Base-by-base conservation (phyloP, 2,888 invertebrate genomes). In the Dusona sp. region DNA sequence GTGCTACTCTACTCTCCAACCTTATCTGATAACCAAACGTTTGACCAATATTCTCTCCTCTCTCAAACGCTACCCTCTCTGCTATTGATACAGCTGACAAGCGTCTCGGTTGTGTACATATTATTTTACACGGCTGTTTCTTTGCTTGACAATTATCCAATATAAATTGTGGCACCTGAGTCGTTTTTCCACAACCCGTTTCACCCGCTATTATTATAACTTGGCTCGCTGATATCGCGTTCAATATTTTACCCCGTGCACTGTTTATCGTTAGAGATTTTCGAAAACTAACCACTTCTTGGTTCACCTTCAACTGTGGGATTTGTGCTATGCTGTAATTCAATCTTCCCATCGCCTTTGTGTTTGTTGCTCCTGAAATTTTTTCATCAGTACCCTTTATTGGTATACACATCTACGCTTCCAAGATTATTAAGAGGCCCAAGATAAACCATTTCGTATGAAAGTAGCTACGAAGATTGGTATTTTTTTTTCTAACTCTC, bases 171-270 rank as follows among this genome's bases (percentile, higher is more conserved):
- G 99, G 99, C 61, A 99, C 96, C 95, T 99, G 99, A 0, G 99
- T 99, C 0, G 99, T 98, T 95, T 99, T 99, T 0, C 99, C 99
- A 79, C 97, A 98, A 0, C 99, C 99, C 0, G 99, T 99, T 90
- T 98, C 98, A 0, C 97, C 97, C 6, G 96, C 96, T 33, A 98
- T 96, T 88, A 97, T 96, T 33, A 97, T 93, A n/a, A 97, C 96
- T 95, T 96, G 92, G 89, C 90, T 91, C 0, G 88, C 83, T n/a
- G 89, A 87, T 9, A 94, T 80, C 2, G 96, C 95, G 85, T 96
- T 95, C 9, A 98, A 93, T 74, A 98, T 96, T 38, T 96, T 95
- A 7, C 96, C 95, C 72, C 95, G 95, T 89, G 96, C 95, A 61
- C 95, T 95, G 94, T 95, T 96, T 19, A 98, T 96, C 0, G 98